Evolutionary conservation across 2,797 vertebrate species (phyloP), one percentile per base, ranked within the genome.

Genomic region (Bufotes viridis): DNA sequence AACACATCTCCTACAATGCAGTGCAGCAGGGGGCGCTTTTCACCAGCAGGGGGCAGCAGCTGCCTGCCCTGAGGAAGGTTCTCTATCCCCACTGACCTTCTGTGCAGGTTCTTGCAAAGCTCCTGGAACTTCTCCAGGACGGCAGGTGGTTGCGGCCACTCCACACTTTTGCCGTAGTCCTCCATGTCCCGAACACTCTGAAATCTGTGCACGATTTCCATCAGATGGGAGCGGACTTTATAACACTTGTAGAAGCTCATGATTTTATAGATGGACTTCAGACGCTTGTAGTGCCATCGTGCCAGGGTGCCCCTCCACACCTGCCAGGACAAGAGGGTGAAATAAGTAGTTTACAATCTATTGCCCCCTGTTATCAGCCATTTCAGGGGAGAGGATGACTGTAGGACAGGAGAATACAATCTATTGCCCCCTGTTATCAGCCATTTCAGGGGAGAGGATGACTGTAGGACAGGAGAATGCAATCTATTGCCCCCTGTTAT

Each of bases 221-320:
- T 92, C 94, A 98, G 96, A 90, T 98, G 95, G 0, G 95, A 92
- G 22, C 95, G 96, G 85, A 98, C 96, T 91, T 98, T 98, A 94
- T 97, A 96, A 82, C 96, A 94, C 92, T 96, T 96, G 92, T 96
- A 99, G 90, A 92, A 94, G 67, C 94, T 93, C 97, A 98, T 97
- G 93, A 98, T 97, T 91, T 93, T 49, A 87, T 97, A 97, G 89
- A 96, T 84, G 0, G 97, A 97, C 0, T 94, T 93, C 91, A 98
- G 94, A 12, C 90, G 90, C 5, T 93, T 92, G 90, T 96, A 98
- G 8, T 91, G 93, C 91, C 92, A 93, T 0, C 97, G 95, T 0
- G 97, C 97, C 84, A 98, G 89, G 2, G 97, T 96, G 0, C 97
- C 97, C 0, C 97, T 95, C 97, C 97, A 98, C 0, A 97, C 96